These are phyloP conservation scores for Otus sunia DNA, from an alignment of 2,113 vertebrate species.

Conservation along the genomic window DNA sequence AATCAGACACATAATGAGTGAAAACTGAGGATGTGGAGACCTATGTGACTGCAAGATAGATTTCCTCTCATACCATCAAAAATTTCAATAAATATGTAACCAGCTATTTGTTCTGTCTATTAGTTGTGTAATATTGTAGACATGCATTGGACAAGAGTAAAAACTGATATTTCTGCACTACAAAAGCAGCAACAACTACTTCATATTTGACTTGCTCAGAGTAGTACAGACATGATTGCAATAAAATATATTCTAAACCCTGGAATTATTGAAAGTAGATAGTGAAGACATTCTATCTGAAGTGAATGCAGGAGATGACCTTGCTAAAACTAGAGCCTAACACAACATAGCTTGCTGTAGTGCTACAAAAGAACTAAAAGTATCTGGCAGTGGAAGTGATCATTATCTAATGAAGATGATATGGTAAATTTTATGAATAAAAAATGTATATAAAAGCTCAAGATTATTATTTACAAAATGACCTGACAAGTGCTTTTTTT, in stretches of 20 bases:
- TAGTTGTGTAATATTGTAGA: background rate
- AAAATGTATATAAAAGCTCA: background rate
- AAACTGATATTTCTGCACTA: background rate
- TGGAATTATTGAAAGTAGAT: background rate
- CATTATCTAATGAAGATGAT: background rate
- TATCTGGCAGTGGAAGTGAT: background rate
- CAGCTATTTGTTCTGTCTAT: background rate
- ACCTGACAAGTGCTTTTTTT: background rate
- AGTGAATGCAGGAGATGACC: background rate
- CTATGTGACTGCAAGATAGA: background rate
- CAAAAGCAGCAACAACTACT: background rate
- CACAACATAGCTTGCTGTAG: background rate
- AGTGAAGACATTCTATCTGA: background rate
- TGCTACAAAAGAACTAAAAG: background rate
- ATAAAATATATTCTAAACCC: background rate
- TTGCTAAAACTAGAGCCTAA: background rate
- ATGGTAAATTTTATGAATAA: background rate
- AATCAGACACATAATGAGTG: background rate
- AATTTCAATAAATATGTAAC: background rate
- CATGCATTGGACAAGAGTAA: background rate
- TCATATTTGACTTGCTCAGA: background rate
- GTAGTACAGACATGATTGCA: background rate
- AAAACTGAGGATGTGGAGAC: background rate
- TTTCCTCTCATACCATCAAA: background rate
- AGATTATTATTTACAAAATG: background rate